Evolutionary conservation across 2,888 invertebrate genomes (phyloP).

Genomic region (Heliconius charithonia): DNA sequence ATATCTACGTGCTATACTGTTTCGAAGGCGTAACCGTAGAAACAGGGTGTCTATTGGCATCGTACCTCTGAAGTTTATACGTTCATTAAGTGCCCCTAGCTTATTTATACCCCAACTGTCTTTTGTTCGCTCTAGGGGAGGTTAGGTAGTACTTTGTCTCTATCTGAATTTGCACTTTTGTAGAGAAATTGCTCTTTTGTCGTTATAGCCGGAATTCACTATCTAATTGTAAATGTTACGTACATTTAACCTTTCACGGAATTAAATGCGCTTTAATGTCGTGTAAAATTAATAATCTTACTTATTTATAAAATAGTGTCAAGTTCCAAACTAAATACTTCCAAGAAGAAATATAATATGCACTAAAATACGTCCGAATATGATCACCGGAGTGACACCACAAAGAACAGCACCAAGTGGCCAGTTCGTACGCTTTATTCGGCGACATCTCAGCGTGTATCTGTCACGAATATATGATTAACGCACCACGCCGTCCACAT

Average conservation of each 20-base stretch:
- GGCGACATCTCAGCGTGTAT: constrained; percentile 70
- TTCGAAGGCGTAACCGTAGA: constrained; percentile 45
- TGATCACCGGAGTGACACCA: constrained; percentile 42
- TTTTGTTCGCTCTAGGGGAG: constrained; percentile 69
- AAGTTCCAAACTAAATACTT: constrained; percentile 25
- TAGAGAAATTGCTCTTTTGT: constrained; percentile 41
- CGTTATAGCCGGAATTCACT: not conserved
- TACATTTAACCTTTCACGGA: not conserved
- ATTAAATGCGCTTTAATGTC: not conserved
- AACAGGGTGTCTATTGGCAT: constrained; percentile 60
- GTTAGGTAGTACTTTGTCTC: constrained; percentile 75
- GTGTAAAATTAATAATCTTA: not conserved
- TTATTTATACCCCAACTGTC: constrained; percentile 77
- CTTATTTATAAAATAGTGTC: constrained; percentile 25
- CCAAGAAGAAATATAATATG: constrained; percentile 30
- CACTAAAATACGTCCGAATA: constrained; percentile 34
- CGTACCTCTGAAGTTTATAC: constrained; percentile 74
- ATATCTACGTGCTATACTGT: not conserved
- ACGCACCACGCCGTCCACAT: constrained; percentile 74
- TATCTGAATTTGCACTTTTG: constrained; percentile 59
- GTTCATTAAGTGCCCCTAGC: constrained; percentile 78
- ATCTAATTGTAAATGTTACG: not conserved
- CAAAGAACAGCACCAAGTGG: constrained; percentile 55
- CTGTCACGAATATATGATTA: constrained; percentile 82
- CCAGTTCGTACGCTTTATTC: constrained; percentile 60